A percentile compares a stretch with the other conserved stretches of the same genome.
phyloP scores from a whole-genome alignment of 2,888 invertebrate genomes.

The Eilema sororculum region DNA sequence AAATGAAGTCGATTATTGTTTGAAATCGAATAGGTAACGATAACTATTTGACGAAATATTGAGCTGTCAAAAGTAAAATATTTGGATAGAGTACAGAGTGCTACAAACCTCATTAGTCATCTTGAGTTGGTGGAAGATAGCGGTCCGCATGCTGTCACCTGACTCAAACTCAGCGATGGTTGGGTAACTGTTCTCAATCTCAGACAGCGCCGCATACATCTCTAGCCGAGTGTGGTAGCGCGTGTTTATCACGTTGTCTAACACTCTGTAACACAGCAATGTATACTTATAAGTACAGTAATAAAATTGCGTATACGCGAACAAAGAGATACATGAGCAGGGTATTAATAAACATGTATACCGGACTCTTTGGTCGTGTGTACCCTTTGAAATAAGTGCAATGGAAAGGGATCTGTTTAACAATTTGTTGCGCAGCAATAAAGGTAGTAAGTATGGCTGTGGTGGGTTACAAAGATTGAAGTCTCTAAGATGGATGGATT shows the following conservation, averaged over 20 bases:
- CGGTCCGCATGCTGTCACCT: slow-evolving; percentile 89
- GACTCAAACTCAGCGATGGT: slow-evolving; percentile 90
- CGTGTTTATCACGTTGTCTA: slow-evolving; percentile 89
- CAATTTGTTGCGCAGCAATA: neutral
- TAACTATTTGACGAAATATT: too few species aligned
- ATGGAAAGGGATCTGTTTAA: neutral
- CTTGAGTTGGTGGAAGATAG: slow-evolving; percentile 90
- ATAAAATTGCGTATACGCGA: neutral
- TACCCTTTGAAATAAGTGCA: neutral
- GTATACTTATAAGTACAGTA: neutral
- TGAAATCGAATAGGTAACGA: too few species aligned
- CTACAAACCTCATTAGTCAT: slow-evolving; percentile 89
- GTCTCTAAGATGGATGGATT: neutral
- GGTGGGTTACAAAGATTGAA: neutral
- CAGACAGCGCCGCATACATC: slow-evolving; percentile 88
- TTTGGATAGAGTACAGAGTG: neutral
- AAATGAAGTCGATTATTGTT: too few species aligned
- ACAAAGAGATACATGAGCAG: neutral
- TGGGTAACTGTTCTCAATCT: slow-evolving; percentile 90
- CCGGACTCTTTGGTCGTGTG: neutral
- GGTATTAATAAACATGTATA: neutral
- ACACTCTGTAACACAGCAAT: slow-evolving; percentile 67
- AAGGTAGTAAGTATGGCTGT: neutral
- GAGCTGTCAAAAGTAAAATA: too few species aligned
- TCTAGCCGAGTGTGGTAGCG: slow-evolving; percentile 89